These are phyloP conservation scores for human DNA, from an alignment of 2,113 vertebrate species.

Conservation along the genomic window DNA sequence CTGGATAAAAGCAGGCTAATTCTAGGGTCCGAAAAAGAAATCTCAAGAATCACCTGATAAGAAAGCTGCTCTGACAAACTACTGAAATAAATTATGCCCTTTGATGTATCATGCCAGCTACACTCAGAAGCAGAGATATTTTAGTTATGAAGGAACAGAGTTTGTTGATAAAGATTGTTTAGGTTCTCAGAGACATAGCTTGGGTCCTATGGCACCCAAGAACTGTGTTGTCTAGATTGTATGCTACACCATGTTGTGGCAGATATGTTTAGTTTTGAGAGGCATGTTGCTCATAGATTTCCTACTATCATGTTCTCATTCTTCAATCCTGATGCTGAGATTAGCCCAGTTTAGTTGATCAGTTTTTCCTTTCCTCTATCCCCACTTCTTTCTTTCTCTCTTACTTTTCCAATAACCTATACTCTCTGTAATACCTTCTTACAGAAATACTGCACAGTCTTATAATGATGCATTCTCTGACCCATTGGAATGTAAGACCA, in stretches of 20 bases:
- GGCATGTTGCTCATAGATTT: background rate
- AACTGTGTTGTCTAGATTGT: background rate
- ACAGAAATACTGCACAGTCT: background rate
- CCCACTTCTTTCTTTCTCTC: background rate
- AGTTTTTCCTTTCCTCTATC: background rate
- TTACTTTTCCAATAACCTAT: background rate
- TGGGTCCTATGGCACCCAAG: background rate
- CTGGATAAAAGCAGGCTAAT: constrained; percentile 9
- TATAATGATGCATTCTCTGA: background rate
- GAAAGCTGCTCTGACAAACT: background rate
- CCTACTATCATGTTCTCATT: background rate
- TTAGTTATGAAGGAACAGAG: background rate
- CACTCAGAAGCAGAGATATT: background rate
- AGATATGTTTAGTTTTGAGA: background rate
- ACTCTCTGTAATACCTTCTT: background rate
- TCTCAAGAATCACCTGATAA: background rate
- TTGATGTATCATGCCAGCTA: background rate
- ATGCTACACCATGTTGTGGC: background rate
- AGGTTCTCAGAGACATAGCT: background rate
- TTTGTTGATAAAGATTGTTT: background rate
- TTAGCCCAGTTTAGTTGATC: background rate
- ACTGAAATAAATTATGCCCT: constrained; percentile 14
- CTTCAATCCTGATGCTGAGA: background rate
- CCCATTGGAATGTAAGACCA: background rate
- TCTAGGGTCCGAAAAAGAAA: background rate